Evolutionary conservation across 2,888 invertebrate species (phyloP).

Genomic region (Tipula vernalis): DNA sequence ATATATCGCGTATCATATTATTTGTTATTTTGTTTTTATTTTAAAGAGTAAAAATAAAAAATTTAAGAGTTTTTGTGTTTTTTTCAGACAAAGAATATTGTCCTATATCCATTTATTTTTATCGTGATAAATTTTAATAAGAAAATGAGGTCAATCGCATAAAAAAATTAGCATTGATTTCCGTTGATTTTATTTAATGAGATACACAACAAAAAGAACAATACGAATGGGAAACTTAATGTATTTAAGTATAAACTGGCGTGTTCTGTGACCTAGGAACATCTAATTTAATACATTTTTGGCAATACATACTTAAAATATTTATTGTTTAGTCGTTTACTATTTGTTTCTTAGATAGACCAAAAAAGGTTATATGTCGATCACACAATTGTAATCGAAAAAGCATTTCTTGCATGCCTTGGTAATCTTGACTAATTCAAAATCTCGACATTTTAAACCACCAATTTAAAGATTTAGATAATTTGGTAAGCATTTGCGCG

Average conservation of each 20-base stretch:
- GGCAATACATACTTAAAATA: no score
- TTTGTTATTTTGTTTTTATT: not conserved
- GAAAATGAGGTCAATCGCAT: conserved; percentile 4
- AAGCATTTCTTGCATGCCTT: no score
- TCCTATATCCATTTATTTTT: not conserved
- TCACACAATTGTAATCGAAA: no score
- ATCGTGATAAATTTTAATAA: conserved; percentile 4
- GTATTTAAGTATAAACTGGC: not conserved
- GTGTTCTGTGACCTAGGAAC: no score
- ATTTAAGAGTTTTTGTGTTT: not conserved
- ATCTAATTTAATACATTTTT: no score
- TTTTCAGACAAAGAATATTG: not conserved
- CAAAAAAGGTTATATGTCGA: no score
- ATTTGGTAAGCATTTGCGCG: no score
- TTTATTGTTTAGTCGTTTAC: no score
- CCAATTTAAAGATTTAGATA: no score
- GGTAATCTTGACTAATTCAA: no score
- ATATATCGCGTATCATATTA: not conserved
- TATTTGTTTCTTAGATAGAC: no score
- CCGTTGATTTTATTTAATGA: conserved; percentile 4
- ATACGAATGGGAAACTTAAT: not conserved
- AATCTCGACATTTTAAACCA: no score
- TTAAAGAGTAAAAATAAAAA: not conserved
- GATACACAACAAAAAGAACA: not conserved
- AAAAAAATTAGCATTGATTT: not conserved